Percentiles rank a stretch among this genome's conserved stretches.
Conservation (phyloP, 2,888 invertebrate species). For the Crioceris asparagi region DNA sequence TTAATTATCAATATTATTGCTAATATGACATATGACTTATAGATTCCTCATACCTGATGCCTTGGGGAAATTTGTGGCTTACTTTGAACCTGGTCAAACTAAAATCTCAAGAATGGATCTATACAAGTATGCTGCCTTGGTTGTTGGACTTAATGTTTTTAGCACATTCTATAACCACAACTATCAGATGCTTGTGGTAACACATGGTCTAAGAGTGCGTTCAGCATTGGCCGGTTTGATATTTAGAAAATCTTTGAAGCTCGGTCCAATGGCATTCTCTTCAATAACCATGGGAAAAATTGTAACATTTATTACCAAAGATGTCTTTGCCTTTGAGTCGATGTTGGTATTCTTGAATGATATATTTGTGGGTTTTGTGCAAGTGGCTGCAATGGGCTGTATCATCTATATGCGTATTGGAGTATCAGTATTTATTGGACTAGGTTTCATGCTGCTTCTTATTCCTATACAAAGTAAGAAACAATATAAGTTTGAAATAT, state of each 20-base stretch:
- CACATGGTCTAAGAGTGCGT: conserved; percentile 65
- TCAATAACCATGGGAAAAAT: conserved; percentile 60
- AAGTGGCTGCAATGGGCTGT: conserved; percentile 67
- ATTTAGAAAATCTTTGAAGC: conserved; percentile 53
- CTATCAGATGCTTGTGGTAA: conserved; percentile 62
- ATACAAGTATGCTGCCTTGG: conserved; percentile 61
- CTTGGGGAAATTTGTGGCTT: conserved; percentile 24
- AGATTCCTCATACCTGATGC: conserved; percentile 26
- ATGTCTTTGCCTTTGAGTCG: conserved; percentile 82
- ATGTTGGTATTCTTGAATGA: conserved; percentile 82
- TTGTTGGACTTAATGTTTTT: conserved; percentile 58
- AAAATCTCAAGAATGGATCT: conserved; percentile 37
- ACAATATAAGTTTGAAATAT: too few relatives aligned
- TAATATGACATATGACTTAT: conserved; percentile 10
- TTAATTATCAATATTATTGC: not conserved
- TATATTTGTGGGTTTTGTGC: conserved; percentile 81
- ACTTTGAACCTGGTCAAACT: conserved; percentile 23
- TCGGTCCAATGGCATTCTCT: conserved; percentile 45
- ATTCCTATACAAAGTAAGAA: conserved; percentile 38
- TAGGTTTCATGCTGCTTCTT: conserved; percentile 40
- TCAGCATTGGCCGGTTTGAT: conserved; percentile 45
- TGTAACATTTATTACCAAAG: conserved; percentile 86
- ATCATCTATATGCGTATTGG: conserved; percentile 58
- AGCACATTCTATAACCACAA: conserved; percentile 59
- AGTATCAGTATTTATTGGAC: conserved; percentile 42